These are phyloP conservation scores for Marisa cornuarietis DNA, from an alignment of 1,140 invertebrate species.

Conservation along the genomic window DNA sequence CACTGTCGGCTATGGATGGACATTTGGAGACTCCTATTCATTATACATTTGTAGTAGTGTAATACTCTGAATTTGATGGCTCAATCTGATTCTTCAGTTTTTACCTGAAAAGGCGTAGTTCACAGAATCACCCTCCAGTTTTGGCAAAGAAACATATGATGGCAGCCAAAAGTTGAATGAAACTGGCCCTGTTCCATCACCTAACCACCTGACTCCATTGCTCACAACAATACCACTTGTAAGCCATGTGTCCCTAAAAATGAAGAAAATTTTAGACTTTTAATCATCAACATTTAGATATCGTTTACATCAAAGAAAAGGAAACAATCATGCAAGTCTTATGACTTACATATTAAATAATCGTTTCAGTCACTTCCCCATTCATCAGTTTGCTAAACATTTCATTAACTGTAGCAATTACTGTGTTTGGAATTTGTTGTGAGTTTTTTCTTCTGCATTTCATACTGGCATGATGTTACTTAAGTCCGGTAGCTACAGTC, in stretches of 20 bases:
- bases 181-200: slow-evolving; percentile 12
- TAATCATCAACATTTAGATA: too few species aligned
- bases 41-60: neutral
- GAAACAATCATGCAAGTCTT: too few species aligned
- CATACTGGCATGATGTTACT: too few species aligned
- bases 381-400: too few species aligned
- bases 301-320: too few species aligned
- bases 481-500: too few species aligned
- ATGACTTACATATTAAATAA: too few species aligned
- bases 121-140: slow-evolving; percentile 5
- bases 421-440: too few species aligned
- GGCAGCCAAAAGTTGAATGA: slow-evolving; percentile 23
- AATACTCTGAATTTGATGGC: neutral
- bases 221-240: slow-evolving; percentile 34
- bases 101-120: slow-evolving; percentile 23
- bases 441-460: too few species aligned
- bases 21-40: neutral
- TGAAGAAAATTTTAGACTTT: neutral
- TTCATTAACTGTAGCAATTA: too few species aligned
- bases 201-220: slow-evolving; percentile 18
- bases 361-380: too few species aligned
- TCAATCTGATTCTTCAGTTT: neutral
- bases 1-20: neutral
- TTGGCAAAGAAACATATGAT: neutral
- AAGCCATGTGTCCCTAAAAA: slow-evolving; percentile 37